Percentiles rank a stretch among this genome's conserved stretches.
phyloP scores from a whole-genome alignment of 2,888 invertebrate genomes.

The Pegoplata infirma region DNA sequence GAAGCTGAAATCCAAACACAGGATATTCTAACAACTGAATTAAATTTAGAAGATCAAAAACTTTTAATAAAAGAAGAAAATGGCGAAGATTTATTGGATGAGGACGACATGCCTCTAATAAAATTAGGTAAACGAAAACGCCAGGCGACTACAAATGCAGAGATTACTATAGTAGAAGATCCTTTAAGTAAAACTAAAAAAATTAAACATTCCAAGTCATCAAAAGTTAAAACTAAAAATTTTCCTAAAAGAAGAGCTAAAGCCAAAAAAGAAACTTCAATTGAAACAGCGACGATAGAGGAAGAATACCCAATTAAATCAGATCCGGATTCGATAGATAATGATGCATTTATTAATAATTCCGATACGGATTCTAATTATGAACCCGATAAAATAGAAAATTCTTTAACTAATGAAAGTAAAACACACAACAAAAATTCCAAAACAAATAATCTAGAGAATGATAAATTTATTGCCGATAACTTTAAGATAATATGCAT shows the following conservation, averaged over 20 bases:
- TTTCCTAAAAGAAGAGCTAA: background rate
- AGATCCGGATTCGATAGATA: background rate
- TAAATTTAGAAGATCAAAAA: background rate
- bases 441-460: background rate
- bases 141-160: background rate
- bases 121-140: background rate
- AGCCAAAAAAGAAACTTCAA: background rate
- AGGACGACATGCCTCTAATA: background rate
- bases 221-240: background rate
- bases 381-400: constrained; percentile 65
- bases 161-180: background rate
- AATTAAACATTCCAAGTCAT: background rate
- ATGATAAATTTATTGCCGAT: constrained; percentile 16
- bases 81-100: background rate
- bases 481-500: constrained; percentile 13
- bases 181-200: background rate
- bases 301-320: background rate
- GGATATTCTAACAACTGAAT: background rate
- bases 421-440: background rate
- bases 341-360: background rate
- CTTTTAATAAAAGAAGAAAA: background rate
- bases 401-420: constrained; percentile 64
- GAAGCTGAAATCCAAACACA: background rate
- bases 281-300: background rate
- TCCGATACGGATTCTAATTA: background rate